Percentiles rank a stretch among this genome's conserved stretches.
These are phyloP conservation scores for Drosophila fulvimacula DNA, from an alignment of 2,888 invertebrate genomes.

Conservation along the genomic window DNA sequence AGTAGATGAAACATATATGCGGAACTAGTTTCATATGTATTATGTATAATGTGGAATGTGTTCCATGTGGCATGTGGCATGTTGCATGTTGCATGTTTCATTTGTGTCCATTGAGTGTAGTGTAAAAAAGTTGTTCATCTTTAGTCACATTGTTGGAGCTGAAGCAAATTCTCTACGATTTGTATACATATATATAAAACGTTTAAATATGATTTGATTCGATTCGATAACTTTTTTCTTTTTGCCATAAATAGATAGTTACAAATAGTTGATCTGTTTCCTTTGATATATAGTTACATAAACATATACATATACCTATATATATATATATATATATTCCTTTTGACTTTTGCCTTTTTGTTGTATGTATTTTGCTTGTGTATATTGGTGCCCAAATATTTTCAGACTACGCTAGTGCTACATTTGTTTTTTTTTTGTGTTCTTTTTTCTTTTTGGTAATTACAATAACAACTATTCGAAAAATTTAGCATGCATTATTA, in stretches of 20 bases:
- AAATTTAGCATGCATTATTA: slow-evolving; percentile 56
- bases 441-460: slow-evolving; percentile 24
- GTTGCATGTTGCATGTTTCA: slow-evolving; percentile 17
- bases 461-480: slow-evolving; percentile 63
- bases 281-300: slow-evolving; percentile 14
- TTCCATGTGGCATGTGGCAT: background rate
- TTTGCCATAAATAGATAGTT: slow-evolving; percentile 63
- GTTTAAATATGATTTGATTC: slow-evolving; percentile 57
- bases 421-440: slow-evolving; percentile 2
- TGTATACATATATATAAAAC: slow-evolving; percentile 72
- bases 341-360: slow-evolving; percentile 12
- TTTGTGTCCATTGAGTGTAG: slow-evolving; percentile 18
- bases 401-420: slow-evolving; percentile 71
- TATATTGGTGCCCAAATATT: slow-evolving; percentile 79
- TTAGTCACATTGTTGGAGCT: slow-evolving; percentile 55
- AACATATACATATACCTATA: slow-evolving; percentile 32
- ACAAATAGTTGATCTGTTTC: slow-evolving; percentile 50
- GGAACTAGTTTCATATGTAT: slow-evolving; percentile 3
- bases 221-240: slow-evolving; percentile 39
- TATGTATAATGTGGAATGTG: slow-evolving; percentile 17
- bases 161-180: slow-evolving; percentile 60
- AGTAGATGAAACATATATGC: slow-evolving; percentile 16
- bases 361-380: slow-evolving; percentile 44
- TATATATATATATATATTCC: slow-evolving; percentile 34
- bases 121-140: slow-evolving; percentile 29